These are phyloP conservation scores for Percopsis transmontana DNA, from an alignment of 2,113 vertebrate species.

Conservation along the genomic window DNA sequence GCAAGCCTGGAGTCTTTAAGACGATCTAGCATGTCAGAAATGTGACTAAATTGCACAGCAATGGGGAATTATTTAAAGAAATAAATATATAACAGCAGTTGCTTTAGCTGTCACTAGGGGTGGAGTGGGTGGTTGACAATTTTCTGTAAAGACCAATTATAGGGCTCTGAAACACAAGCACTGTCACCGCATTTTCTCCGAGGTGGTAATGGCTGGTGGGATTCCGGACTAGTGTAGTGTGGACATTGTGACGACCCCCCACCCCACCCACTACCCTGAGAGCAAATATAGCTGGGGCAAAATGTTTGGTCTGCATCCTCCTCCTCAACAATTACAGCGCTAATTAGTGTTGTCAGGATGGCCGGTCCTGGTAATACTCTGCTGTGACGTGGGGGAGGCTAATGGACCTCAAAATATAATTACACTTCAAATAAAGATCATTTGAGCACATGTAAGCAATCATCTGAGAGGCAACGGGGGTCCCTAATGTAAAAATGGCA, in stretches of 20 bases:
- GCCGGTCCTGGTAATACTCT: slow-evolving; percentile 9
- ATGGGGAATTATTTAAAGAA: not conserved
- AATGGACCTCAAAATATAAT: slow-evolving; percentile 55
- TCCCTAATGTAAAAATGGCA: slow-evolving; percentile 37
- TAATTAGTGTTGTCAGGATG: slow-evolving; percentile 33
- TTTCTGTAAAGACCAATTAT: not conserved
- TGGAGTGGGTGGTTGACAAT: not conserved
- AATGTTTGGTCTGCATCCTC: slow-evolving; percentile 15
- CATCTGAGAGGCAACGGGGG: slow-evolving; percentile 37
- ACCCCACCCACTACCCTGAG: not conserved
- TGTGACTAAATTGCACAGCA: not conserved
- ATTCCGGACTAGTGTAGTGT: not conserved
- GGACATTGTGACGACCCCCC: not conserved
- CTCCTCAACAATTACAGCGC: slow-evolving; percentile 27
- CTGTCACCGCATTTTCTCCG: not conserved
- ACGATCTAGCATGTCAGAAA: not conserved
- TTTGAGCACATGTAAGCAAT: slow-evolving; percentile 53
- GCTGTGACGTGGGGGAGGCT: slow-evolving; percentile 38
- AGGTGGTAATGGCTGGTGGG: not conserved
- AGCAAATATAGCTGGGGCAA: slow-evolving; percentile 3
- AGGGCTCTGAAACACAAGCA: not conserved
- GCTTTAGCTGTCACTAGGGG: not conserved
- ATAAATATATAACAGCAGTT: not conserved
- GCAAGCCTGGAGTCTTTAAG: not conserved
- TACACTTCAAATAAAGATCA: slow-evolving; percentile 60